A percentile compares a stretch with the other conserved stretches of the same genome.
Conservation (phyloP, 2,797 vertebrate species). For the Phalanger gymnotis region DNA sequence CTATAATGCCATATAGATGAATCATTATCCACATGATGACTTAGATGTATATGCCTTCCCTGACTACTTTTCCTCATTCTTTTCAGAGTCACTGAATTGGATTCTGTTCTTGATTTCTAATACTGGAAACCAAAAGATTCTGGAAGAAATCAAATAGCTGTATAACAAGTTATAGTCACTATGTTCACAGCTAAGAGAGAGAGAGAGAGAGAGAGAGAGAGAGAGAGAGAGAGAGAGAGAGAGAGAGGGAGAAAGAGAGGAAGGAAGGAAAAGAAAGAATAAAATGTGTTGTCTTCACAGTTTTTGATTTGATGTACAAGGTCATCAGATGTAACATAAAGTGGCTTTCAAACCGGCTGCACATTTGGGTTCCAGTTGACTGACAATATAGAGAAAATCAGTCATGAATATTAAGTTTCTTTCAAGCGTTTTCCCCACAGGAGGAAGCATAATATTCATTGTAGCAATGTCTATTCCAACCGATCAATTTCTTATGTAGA, state of each 20-base stretch:
- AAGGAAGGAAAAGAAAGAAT: not conserved
- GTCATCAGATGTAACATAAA: conserved; percentile 64
- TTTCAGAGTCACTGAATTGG: conserved; percentile 36
- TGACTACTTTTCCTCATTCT: not conserved
- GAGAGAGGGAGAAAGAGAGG: too few species aligned
- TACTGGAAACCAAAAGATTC: conserved; percentile 64
- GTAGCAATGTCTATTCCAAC: conserved; percentile 55
- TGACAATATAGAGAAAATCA: conserved; percentile 72
- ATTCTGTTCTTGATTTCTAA: conserved; percentile 59
- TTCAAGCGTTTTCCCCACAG: conserved; percentile 67
- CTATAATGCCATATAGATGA: not conserved
- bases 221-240: too few species aligned
- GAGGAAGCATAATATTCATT: conserved; percentile 56
- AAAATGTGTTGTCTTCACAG: conserved; percentile 35
- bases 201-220: rapidly evolving
- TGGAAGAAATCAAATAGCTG: not conserved
- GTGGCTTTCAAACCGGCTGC: conserved; percentile 58
- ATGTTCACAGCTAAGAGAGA: not conserved
- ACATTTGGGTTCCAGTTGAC: conserved; percentile 66
- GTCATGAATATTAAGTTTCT: conserved; percentile 76
- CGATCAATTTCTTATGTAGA: conserved; percentile 70
- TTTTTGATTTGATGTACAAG: conserved; percentile 66
- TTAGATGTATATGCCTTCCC: not conserved
- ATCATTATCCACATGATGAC: conserved; percentile 28
- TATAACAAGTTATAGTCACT: conserved; percentile 51